A percentile compares a stretch with the other conserved stretches of the same genome.
phyloP scores from a whole-genome alignment of 2,888 invertebrate species.

The Iselma pallidipennis region DNA sequence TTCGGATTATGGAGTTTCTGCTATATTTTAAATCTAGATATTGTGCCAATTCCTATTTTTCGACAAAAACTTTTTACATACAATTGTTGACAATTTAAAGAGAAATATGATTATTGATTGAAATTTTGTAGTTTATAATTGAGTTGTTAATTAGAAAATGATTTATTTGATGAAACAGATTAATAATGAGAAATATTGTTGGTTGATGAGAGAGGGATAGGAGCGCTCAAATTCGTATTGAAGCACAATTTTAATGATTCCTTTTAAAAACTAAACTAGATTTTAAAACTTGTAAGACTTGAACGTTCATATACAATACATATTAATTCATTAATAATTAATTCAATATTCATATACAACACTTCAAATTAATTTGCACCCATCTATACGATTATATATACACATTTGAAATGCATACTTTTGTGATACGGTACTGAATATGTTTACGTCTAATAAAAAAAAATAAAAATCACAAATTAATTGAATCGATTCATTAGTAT shows the following conservation, averaged over 20 bases:
- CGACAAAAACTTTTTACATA: conserved; percentile 1
- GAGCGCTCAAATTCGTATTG: not conserved
- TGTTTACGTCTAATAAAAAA: not conserved
- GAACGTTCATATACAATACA: not conserved
- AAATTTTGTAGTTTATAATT: not conserved
- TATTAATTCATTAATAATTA: conserved; percentile 7
- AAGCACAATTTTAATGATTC: not conserved
- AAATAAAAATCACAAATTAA: too few species aligned
- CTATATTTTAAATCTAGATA: not conserved
- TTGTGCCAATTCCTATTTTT: conserved; percentile 5
- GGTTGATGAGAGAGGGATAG: not conserved
- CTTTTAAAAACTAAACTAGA: not conserved
- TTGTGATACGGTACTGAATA: conserved; percentile 35
- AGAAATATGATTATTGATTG: not conserved
- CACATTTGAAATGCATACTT: conserved; percentile 25
- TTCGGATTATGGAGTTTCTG: too few species aligned
- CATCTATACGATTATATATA: conserved; percentile 37
- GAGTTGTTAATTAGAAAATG: not conserved
- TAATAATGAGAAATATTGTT: not conserved
- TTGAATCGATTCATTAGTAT: too few species aligned
- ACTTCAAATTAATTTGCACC: conserved; percentile 31
- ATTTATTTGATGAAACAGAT: not conserved
- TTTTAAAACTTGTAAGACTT: not conserved
- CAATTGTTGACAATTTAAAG: not conserved
- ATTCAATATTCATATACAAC: conserved; percentile 11